Base-by-base conservation (phyloP, 2,113 vertebrate species). In the Azemiops feae region DNA sequence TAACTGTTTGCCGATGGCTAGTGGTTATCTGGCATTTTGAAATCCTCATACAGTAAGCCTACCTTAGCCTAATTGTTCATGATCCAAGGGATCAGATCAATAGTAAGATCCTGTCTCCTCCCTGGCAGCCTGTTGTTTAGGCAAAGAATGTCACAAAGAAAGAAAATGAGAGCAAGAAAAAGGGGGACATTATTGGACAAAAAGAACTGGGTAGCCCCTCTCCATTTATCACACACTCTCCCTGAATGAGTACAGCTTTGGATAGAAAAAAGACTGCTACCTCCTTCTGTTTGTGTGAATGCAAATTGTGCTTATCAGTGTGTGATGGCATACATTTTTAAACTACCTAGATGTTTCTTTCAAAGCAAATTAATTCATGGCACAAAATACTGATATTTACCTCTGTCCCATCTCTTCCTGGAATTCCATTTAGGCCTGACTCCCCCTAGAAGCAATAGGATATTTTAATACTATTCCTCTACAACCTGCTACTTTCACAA, bases 361-460 rank as follows among this genome's bases (percentile, higher is more conserved):
- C 69, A 64, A 93, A 95, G 86, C 2, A 92, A 86, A 93, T 22
- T 2, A 87, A 52, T 9, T 93, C 89, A 50, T 60, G 54, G 25
- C 14, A 9, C 58, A 69, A 1, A 27, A 0, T 10, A 0, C 3
- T n/a, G 23, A 47, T 43, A 93, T 39, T 98, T 97, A 99, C 99
- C 98, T 99, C 98, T 94, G 92, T 54, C 52, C 98, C 98, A 9
- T 98, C 98, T 97, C 69, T 97, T 91, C 98, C 99, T 53, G 98
- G 97, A 95, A 98, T 97, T 97, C 98, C 98, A 96, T 97, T 98
- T 69, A 98, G 95, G 93, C 98, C 98, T 94, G 97, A 91, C 54
- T 99, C 98, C 50, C 99, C 98, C 99, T 99, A 23, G 57, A 96
- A 93, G 64, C 91, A 95, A 92, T 14, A 39, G 0, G 74, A 1